Conservation (phyloP, 2,888 invertebrate species). For the Leucophenga maculata region DNA sequence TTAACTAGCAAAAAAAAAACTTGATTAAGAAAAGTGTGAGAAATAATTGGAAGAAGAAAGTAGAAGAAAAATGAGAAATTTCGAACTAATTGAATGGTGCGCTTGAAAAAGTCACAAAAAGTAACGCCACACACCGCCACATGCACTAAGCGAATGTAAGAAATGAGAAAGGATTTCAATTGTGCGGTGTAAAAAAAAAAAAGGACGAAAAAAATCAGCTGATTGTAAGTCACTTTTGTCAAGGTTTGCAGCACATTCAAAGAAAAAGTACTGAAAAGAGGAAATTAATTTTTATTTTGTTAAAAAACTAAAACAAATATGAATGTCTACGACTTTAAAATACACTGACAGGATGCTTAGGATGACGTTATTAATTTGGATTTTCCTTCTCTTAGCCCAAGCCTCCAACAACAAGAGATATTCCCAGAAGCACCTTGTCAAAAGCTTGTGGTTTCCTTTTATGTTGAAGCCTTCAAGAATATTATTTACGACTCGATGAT, state of each 20-base stretch:
- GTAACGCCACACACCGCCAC: background rate
- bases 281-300: background rate
- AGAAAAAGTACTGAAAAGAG: background rate
- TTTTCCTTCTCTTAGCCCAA: no score
- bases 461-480: no score
- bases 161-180: no score
- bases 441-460: no score
- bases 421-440: no score
- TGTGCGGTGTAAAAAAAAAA: slow-evolving; percentile 2
- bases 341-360: no score
- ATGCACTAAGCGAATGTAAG: no score
- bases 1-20: slow-evolving; percentile 27
- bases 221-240: slow-evolving; percentile 1
- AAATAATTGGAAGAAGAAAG: slow-evolving; percentile 24
- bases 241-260: background rate
- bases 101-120: slow-evolving; percentile 33
- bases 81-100: slow-evolving; percentile 37
- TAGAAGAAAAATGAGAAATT: slow-evolving; percentile 22
- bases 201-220: background rate
- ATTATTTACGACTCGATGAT: no score
- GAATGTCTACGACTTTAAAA: no score
- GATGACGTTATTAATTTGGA: no score
- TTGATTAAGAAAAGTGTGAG: slow-evolving; percentile 6
- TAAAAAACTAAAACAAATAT: no score
- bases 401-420: no score